Evolutionary conservation across 2,113 vertebrate species (phyloP).

Genomic region (Elephantulus edwardii): DNA sequence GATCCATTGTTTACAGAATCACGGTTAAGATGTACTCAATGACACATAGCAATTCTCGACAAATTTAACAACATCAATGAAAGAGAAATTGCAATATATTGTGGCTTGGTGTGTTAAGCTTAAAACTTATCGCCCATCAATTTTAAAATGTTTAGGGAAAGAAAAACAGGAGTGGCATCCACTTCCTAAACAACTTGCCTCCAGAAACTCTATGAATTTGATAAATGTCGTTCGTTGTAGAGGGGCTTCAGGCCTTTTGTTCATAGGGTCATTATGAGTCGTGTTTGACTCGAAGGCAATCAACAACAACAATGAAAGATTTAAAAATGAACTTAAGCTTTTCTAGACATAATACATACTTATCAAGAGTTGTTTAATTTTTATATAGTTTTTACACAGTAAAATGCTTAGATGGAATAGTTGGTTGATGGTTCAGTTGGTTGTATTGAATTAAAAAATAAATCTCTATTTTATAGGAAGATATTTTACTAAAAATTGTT

Average conservation of each 20-base stretch:
- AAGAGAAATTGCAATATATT: neutral
- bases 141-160: neutral
- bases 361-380: neutral
- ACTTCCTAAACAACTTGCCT: no score
- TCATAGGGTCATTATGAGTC: no score
- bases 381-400: neutral
- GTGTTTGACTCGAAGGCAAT: no score
- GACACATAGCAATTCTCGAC: no score
- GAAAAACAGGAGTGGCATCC: no score
- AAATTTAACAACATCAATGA: no score
- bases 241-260: no score
- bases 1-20: no score
- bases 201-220: no score
- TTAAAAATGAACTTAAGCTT: slow-evolving; percentile 2
- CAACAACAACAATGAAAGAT: neutral
- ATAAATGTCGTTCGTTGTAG: no score
- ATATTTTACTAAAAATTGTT: neutral
- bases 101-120: neutral
- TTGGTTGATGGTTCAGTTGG: neutral
- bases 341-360: neutral
- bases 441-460: neutral
- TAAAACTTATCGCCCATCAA: neutral
- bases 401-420: neutral
- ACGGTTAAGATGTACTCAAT: no score
- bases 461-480: neutral